phyloP scores from a whole-genome alignment of 1,140 invertebrate genomes.

The Drosophila bifasciata region DNA sequence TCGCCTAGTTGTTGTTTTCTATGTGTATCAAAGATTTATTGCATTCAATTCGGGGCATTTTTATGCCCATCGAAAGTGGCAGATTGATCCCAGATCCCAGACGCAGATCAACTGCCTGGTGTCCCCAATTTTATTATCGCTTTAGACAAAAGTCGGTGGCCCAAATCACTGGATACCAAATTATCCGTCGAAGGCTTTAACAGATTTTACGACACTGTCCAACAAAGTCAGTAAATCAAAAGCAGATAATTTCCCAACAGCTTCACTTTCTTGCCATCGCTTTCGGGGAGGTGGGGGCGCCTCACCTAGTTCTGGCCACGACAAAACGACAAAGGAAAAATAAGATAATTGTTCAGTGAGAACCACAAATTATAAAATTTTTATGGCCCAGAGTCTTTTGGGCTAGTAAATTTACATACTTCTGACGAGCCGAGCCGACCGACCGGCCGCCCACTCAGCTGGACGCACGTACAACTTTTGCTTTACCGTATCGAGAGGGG shows the following conservation, averaged over 20 bases:
- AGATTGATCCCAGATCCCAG: conserved; percentile 14
- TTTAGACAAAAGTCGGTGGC: too few relatives aligned
- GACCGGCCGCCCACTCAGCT: conserved; percentile 47
- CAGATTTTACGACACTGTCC: conserved; percentile 64
- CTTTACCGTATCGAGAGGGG: conserved; percentile 37
- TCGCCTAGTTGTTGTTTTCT: conserved; percentile 5
- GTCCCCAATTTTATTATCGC: conserved; percentile 35
- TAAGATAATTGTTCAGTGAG: conserved; percentile 71
- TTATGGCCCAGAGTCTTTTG: conserved; percentile 37
- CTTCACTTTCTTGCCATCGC: conserved; percentile 20
- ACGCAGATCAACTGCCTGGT: conserved; percentile 36
- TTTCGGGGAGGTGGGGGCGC: background rate
- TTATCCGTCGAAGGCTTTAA: conserved; percentile 29
- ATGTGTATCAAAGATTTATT: conserved; percentile 3
- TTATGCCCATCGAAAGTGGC: conserved; percentile 32
- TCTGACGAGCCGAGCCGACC: conserved; percentile 72
- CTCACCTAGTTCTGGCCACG: conserved; percentile 37
- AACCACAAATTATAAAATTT: conserved; percentile 78
- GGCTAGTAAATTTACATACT: conserved; percentile 75
- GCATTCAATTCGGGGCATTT: background rate
- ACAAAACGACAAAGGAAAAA: conserved; percentile 32
- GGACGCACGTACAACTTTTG: conserved; percentile 70
- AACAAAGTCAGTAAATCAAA: conserved; percentile 69
- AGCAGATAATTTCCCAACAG: conserved; percentile 70
- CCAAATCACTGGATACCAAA: conserved; percentile 39